A percentile compares a stretch with the other conserved stretches of the same genome.
Conservation (phyloP, 2,113 vertebrate genomes). For the Pygoscelis antarcticus region DNA sequence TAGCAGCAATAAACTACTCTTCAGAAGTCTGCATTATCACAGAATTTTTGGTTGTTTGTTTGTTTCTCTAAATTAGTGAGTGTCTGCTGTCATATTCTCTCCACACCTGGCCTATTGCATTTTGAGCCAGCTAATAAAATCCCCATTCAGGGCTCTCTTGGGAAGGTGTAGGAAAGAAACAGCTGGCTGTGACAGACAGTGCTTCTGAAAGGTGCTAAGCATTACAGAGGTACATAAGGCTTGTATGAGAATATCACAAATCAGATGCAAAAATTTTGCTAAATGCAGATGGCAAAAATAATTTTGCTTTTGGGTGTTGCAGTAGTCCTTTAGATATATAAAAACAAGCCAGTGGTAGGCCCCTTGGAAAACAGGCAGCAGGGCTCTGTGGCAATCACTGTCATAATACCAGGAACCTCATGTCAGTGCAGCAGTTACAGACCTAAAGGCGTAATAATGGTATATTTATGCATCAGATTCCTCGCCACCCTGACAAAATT, state of each 20-base stretch:
- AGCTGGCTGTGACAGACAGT: conserved; percentile 18
- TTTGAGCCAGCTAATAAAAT: conserved; percentile 35
- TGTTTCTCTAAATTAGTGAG: background rate
- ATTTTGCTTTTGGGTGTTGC: background rate
- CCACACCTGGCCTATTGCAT: conserved; percentile 6
- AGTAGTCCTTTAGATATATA: background rate
- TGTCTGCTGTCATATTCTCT: background rate
- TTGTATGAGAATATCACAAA: background rate
- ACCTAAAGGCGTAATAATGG: background rate
- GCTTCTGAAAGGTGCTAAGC: background rate
- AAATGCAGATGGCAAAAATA: background rate
- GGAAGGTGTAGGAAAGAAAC: background rate
- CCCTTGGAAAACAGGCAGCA: background rate
- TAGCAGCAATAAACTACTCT: background rate
- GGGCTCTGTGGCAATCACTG: background rate
- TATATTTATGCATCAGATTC: background rate
- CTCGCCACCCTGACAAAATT: background rate
- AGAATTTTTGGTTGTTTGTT: background rate
- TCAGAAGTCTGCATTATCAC: background rate
- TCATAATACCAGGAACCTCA: background rate
- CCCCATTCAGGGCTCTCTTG: background rate
- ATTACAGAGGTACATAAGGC: background rate
- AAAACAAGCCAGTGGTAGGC: background rate
- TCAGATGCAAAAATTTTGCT: background rate
- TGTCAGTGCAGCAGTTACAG: background rate